Conservation (phyloP, 2,797 vertebrate species). For the Phoeniculus purpureus region DNA sequence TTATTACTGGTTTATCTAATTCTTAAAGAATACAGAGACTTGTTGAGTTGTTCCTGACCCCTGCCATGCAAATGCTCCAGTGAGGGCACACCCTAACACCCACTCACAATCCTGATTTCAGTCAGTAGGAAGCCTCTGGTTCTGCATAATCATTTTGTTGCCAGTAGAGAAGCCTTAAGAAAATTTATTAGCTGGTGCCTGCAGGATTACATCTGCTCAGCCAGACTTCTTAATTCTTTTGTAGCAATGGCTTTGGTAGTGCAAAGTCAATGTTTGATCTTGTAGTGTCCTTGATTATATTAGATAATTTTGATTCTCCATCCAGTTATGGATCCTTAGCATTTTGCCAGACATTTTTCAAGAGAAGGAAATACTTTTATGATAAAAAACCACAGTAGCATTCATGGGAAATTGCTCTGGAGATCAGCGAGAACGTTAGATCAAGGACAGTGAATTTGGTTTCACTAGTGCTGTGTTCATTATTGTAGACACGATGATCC, state of each 20-base stretch:
- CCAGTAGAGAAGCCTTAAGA: constrained; percentile 5
- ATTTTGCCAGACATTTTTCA: constrained; percentile 3
- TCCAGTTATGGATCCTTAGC: constrained; percentile 19
- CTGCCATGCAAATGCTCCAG: constrained; percentile 34
- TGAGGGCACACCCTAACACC: constrained; percentile 69
- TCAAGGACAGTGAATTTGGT: background rate
- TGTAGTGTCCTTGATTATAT: background rate
- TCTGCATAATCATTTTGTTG: constrained; percentile 54
- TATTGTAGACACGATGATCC: background rate
- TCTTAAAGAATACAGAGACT: constrained; percentile 49
- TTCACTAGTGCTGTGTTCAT: background rate
- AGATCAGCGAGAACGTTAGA: constrained; percentile 20
- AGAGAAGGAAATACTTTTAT: background rate
- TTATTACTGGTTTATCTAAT: constrained; percentile 58
- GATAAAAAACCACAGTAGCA: fast-evolving
- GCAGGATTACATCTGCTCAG: constrained; percentile 5
- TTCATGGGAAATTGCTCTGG: background rate
- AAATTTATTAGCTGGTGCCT: constrained; percentile 12
- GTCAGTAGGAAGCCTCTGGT: constrained; percentile 48
- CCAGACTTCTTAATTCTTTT: constrained; percentile 5
- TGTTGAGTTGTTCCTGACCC: constrained; percentile 35
- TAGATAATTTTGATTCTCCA: constrained; percentile 14
- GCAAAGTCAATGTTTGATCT: constrained; percentile 24
- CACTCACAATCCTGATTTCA: constrained; percentile 43
- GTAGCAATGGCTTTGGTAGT: background rate